Percentiles rank a stretch among this genome's conserved stretches.
These are phyloP conservation scores for Heloderma charlesbogerti DNA, from an alignment of 2,113 vertebrate genomes.

Conservation along the genomic window DNA sequence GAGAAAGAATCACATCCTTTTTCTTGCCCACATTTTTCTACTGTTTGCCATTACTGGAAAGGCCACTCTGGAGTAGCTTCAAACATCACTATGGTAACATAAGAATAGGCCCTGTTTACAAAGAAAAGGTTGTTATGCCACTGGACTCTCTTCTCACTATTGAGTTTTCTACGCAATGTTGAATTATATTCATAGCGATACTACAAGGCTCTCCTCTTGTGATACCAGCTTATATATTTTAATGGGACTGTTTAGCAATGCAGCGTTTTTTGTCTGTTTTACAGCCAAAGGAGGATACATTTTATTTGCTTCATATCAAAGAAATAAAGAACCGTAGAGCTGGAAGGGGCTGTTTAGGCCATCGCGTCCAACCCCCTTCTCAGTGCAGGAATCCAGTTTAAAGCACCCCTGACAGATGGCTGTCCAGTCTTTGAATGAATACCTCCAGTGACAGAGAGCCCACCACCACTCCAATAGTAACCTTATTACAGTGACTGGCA, in stretches of 20 bases:
- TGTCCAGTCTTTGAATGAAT: too few relatives aligned
- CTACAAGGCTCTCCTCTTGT: background rate
- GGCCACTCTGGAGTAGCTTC: background rate
- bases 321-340: too few relatives aligned
- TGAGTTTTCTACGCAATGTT: slow-evolving; percentile 12
- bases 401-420: too few relatives aligned
- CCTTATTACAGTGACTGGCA: slow-evolving; percentile 6
- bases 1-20: background rate
- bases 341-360: too few relatives aligned
- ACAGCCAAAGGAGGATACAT: background rate
- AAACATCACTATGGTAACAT: background rate
- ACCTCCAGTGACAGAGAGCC: too few relatives aligned
- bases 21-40: background rate
- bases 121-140: slow-evolving; percentile 19
- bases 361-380: too few relatives aligned
- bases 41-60: background rate
- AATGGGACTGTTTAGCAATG: slow-evolving; percentile 32
- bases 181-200: rapidly evolving
- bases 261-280: background rate
- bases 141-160: slow-evolving; percentile 27
- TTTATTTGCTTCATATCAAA: slow-evolving; percentile 7
- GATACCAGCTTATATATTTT: background rate
- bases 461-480: background rate
- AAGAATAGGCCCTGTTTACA: background rate
- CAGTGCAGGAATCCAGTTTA: too few relatives aligned